Conservation (phyloP, 2,113 vertebrate species). For the Sander lucioperca region DNA sequence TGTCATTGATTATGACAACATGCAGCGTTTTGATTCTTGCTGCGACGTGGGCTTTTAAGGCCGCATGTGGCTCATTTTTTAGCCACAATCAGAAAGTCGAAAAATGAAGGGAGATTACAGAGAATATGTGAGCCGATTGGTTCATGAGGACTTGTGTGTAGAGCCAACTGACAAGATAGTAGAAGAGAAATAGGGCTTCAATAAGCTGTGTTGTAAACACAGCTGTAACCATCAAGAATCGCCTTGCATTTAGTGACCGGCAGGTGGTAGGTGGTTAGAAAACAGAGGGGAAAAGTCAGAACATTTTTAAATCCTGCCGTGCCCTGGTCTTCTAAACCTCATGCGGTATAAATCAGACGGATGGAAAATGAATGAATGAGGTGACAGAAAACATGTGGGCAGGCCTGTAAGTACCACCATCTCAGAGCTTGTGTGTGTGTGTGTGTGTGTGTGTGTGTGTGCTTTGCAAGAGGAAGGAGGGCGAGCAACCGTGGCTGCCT, state of each 20-base stretch:
- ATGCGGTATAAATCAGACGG: slow-evolving; percentile 34
- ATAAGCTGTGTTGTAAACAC: not conserved
- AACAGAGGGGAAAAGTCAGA: slow-evolving; percentile 27
- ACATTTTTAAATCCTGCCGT: slow-evolving; percentile 27
- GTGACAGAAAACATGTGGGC: slow-evolving; percentile 55
- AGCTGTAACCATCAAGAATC: not conserved
- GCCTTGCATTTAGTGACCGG: not conserved
- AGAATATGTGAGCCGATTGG: not conserved
- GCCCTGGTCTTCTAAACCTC: slow-evolving; percentile 37
- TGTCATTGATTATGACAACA: slow-evolving; percentile 57
- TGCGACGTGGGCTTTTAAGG: not conserved
- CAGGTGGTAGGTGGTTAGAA: not conserved
- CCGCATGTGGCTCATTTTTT: slow-evolving; percentile 3
- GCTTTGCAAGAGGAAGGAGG: slow-evolving; percentile 33
- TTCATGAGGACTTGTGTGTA: not conserved
- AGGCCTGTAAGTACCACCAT: not conserved
- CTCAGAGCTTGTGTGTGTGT: slow-evolving; percentile 8
- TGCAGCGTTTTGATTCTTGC: slow-evolving; percentile 23
- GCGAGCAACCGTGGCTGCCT: slow-evolving; percentile 43
- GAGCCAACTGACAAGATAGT: not conserved
- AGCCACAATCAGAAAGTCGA: not conserved
- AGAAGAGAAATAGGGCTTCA: not conserved
- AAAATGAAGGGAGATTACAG: not conserved
- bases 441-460: not conserved
- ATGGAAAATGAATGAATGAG: slow-evolving; percentile 51